Conservation (phyloP, 2,797 vertebrate species). For the Chaetophractus vellerosus region DNA sequence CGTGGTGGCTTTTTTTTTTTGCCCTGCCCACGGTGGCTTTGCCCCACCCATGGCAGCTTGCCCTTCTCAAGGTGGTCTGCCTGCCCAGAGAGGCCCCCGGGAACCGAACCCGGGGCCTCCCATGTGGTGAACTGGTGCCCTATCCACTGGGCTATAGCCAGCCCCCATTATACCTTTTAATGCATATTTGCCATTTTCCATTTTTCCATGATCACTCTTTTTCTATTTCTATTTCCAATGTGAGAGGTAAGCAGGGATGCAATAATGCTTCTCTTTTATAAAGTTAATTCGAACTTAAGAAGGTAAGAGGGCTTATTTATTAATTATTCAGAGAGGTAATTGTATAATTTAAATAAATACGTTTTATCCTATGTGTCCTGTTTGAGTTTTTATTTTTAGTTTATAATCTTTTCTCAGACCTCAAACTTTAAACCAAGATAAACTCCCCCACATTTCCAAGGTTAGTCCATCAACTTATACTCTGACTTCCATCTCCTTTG, state of each 20-base stretch:
- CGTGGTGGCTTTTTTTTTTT: too few species aligned
- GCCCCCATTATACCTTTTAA: not conserved
- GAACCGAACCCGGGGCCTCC: too few species aligned
- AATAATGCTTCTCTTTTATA: not conserved
- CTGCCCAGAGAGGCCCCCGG: too few species aligned
- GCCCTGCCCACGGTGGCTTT: too few species aligned
- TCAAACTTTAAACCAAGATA: not conserved
- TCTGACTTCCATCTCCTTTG: not conserved
- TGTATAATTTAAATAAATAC: not conserved
- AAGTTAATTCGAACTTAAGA: slow-evolving; percentile 8
- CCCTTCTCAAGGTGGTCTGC: too few species aligned
- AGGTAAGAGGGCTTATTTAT: not conserved
- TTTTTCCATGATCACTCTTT: not conserved
- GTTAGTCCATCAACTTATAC: not conserved
- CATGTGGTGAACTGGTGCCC: too few species aligned
- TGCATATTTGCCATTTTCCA: not conserved
- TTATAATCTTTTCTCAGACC: slow-evolving; percentile 37
- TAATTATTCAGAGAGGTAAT: not conserved
- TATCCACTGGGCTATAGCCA: too few species aligned
- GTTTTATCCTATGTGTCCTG: not conserved
- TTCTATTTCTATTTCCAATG: slow-evolving; percentile 38
- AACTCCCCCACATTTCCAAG: not conserved
- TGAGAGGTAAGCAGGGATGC: not conserved
- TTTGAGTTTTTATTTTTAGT: slow-evolving; percentile 22
- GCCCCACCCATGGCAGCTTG: too few species aligned